These are phyloP conservation scores for Lateolabrax maculatus DNA, from an alignment of 2,797 vertebrate genomes.

Conservation along the genomic window DNA sequence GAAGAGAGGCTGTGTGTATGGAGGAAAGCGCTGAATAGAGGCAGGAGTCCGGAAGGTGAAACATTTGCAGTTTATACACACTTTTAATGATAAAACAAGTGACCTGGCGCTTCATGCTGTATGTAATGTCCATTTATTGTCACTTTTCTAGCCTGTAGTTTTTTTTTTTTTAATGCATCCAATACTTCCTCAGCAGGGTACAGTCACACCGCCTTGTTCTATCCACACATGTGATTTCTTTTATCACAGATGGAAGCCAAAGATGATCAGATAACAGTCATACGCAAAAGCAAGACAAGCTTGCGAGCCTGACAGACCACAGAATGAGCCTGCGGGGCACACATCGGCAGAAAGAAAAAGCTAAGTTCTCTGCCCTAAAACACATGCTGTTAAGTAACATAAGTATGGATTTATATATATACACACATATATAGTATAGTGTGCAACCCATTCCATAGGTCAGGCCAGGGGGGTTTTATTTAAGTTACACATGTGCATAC, in stretches of 20 bases:
- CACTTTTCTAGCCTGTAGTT: slow-evolving; percentile 1
- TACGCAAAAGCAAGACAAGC: slow-evolving; percentile 29
- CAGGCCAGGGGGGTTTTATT: too few relatives aligned
- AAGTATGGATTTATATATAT: background rate
- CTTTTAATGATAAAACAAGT: slow-evolving; percentile 30
- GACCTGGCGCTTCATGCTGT: background rate
- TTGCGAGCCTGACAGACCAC: background rate
- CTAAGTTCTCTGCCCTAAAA: background rate
- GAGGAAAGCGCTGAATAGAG: slow-evolving; percentile 15
- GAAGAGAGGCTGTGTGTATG: background rate
- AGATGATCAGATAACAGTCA: slow-evolving; percentile 35
- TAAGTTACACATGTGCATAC: too few relatives aligned
- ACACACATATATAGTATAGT: too few relatives aligned
- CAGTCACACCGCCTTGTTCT: slow-evolving; percentile 11
- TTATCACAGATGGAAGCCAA: slow-evolving; percentile 29
- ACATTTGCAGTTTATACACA: slow-evolving; percentile 17
- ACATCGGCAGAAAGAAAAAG: slow-evolving; percentile 13
- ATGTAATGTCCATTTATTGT: slow-evolving; percentile 10
- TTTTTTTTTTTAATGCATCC: slow-evolving; percentile 4
- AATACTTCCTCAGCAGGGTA: background rate
- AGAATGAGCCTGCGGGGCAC: slow-evolving; percentile 8
- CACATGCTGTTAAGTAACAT: background rate
- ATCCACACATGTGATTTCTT: slow-evolving; percentile 35
- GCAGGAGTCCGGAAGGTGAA: background rate
- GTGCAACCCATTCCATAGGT: too few relatives aligned